A percentile compares a stretch with the other conserved stretches of the same genome.
Conservation (phyloP, 2,888 invertebrate species). For the Pinctada fucata region DNA sequence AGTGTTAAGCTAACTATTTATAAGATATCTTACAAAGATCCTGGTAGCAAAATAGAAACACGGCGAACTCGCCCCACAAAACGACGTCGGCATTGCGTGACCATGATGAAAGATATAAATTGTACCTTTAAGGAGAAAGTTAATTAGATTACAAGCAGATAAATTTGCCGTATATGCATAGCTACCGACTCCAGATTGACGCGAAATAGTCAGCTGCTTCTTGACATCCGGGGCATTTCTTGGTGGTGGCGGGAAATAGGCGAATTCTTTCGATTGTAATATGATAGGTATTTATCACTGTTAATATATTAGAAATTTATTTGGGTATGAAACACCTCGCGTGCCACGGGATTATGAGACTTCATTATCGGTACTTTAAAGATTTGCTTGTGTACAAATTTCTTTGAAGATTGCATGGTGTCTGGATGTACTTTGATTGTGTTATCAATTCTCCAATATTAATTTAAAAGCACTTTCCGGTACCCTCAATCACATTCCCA, state of each 20-base stretch:
- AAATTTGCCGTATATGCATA: conserved; percentile 42
- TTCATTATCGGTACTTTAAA: conserved; percentile 27
- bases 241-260: conserved; percentile 25
- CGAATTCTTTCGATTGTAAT: conserved; percentile 24
- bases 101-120: conserved; percentile 39
- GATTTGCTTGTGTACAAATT: conserved; percentile 17
- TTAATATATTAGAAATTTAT: conserved; percentile 24
- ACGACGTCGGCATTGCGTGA: conserved; percentile 35
- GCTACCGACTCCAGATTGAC: conserved; percentile 36
- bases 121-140: conserved; percentile 45
- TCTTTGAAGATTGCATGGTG: conserved; percentile 25
- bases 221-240: conserved; percentile 26
- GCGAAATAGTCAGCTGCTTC: conserved; percentile 9
- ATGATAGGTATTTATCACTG: conserved; percentile 21
- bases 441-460: conserved; percentile 21
- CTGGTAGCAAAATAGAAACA: conserved; percentile 17
- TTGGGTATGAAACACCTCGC: conserved; percentile 33
- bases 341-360: conserved; percentile 32
- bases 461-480: conserved; percentile 16
- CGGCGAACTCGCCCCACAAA: conserved; percentile 18
- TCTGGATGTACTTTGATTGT: conserved; percentile 7
- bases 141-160: conserved; percentile 44
- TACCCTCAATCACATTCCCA: conserved; percentile 3
- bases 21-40: conserved; percentile 38
- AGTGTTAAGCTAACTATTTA: conserved; percentile 37